A percentile compares a stretch with the other conserved stretches of the same genome.
Evolutionary conservation across 2,888 invertebrate genomes (phyloP).

Genomic region (Stenodera caucasica): DNA sequence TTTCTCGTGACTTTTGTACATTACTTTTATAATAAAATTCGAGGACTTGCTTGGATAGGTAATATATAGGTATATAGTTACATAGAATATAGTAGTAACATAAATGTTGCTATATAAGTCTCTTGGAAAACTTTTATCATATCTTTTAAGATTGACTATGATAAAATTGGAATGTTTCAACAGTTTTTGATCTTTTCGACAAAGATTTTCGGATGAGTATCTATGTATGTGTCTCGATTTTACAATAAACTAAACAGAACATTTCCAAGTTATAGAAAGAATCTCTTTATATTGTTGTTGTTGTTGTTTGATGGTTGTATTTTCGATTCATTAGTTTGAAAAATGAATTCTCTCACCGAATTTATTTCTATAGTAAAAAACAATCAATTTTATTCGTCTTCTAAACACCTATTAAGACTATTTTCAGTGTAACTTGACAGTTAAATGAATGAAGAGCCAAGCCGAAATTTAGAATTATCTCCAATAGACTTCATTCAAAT

Average conservation of each 20-base stretch:
- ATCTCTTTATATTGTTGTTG: neutral
- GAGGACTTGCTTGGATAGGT: slow-evolving; percentile 1
- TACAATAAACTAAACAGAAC: too few species aligned
- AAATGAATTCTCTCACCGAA: slow-evolving; percentile 10
- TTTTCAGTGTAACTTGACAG: too few species aligned
- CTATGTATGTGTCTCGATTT: too few species aligned
- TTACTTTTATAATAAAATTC: slow-evolving; percentile 6
- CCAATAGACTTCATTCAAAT: too few species aligned
- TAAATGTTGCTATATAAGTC: neutral
- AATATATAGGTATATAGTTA: neutral
- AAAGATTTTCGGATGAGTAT: too few species aligned
- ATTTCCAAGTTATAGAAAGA: neutral
- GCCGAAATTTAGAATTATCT: too few species aligned
- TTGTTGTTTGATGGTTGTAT: neutral
- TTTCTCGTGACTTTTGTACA: slow-evolving; percentile 9
- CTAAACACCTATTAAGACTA: too few species aligned
- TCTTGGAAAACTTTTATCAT: slow-evolving; percentile 11
- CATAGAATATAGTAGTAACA: too few species aligned
- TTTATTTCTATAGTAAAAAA: neutral
- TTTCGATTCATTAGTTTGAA: slow-evolving; percentile 13
- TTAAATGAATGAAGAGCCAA: too few species aligned
- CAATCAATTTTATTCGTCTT: too few species aligned
- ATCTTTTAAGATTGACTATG: slow-evolving; percentile 6
- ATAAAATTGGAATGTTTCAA: slow-evolving; percentile 6
- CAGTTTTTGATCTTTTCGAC: neutral